phyloP scores from a whole-genome alignment of 2,888 invertebrate genomes.

The Ernsta delagoae region DNA sequence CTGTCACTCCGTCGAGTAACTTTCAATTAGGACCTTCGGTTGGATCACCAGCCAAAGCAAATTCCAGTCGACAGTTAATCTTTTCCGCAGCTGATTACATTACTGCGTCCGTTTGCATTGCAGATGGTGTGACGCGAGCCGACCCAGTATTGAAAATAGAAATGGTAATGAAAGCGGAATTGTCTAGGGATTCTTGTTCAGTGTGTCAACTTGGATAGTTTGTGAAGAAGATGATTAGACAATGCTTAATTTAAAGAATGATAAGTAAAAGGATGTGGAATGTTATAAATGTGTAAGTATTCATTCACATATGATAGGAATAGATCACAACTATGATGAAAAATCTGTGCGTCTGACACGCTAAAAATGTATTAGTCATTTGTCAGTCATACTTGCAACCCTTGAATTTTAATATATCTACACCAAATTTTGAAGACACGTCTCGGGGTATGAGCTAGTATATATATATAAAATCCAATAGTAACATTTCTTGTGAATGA shows the following conservation, averaged over 20 bases:
- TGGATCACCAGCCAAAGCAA: slow-evolving; percentile 21
- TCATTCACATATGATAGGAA: no score
- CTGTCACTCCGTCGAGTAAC: slow-evolving; percentile 61
- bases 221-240: slow-evolving; percentile 41
- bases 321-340: no score
- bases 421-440: no score
- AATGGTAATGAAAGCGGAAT: background rate
- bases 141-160: slow-evolving; percentile 29
- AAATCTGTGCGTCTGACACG: no score
- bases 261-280: slow-evolving; percentile 32
- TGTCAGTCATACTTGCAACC: no score
- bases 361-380: no score
- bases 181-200: background rate
- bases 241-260: slow-evolving; percentile 41
- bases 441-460: background rate
- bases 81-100: slow-evolving; percentile 21
- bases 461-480: background rate
- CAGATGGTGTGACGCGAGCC: background rate
- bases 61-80: slow-evolving; percentile 20
- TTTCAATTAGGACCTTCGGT: slow-evolving; percentile 58
- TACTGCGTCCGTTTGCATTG: slow-evolving; percentile 11
- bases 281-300: background rate
- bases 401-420: no score
- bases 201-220: slow-evolving; percentile 19
- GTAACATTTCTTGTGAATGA: slow-evolving; percentile 38